These are phyloP conservation scores for Florisuga fusca DNA, from an alignment of 2,797 vertebrate genomes.

Conservation along the genomic window DNA sequence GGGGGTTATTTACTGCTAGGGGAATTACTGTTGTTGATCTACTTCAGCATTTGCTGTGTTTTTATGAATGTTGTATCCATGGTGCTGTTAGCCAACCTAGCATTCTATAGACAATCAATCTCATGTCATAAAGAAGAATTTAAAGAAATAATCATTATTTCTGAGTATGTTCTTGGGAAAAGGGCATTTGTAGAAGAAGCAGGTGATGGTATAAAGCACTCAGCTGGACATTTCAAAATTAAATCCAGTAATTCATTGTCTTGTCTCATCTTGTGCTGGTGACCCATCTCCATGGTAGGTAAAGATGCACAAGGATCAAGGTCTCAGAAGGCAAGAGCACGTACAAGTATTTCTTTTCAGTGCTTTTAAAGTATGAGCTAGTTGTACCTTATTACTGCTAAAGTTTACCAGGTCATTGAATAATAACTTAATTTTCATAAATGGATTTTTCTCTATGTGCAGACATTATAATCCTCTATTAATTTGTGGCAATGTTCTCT, in stretches of 20 bases:
- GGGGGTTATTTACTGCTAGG: not conserved
- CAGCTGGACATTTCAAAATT: not conserved
- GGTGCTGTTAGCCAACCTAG: not conserved
- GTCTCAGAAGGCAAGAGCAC: not conserved
- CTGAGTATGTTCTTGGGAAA: not conserved
- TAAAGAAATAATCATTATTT: not conserved
- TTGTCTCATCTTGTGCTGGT: not conserved
- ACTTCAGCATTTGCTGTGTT: not conserved
- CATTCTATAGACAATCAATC: not conserved
- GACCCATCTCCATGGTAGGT: not conserved
- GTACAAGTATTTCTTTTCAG: not conserved
- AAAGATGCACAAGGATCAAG: not conserved
- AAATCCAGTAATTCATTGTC: not conserved
- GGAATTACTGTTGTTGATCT: not conserved
- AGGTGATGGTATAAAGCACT: not conserved
- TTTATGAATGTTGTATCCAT: not conserved
- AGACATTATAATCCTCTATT: slow-evolving; percentile 6
- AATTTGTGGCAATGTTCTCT: not conserved
- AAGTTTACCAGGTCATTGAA: not conserved
- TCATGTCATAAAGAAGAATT: not conserved
- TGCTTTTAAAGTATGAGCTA: not conserved
- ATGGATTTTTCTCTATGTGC: not conserved
- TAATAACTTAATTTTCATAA: not conserved
- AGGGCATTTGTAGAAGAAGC: not conserved
- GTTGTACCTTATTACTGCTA: not conserved